Base-by-base conservation (phyloP, 1,140 invertebrate species). In the Micrasema longulum region DNA sequence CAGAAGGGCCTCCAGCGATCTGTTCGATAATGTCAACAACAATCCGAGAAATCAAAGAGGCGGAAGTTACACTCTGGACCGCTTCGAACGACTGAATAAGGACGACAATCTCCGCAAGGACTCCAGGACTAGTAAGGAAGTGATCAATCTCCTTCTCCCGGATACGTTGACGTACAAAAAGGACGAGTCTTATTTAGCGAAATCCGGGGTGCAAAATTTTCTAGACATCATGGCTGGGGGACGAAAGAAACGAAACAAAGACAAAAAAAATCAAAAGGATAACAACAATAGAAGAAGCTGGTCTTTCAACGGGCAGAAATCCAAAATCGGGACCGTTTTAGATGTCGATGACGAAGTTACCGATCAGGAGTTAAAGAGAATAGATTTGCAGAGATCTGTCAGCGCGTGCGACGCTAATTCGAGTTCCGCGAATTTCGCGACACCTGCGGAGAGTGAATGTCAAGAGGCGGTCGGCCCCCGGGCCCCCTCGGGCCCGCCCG, bases 151-250 rank as follows among this genome's bases (percentile, higher is more conserved):
- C 10, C 38, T 75, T 7, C 22, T 71, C n/a, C 73, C 73, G 1
- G 69, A 75, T 20, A 63, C 64, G 31, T 60, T 75, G 11, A 69
- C 38, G 11, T 71, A 71, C 35, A 75, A 75, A 60, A 75, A 72
- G 31, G 68, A 70, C 16, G 60, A 65, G 2, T 69, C 70, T 6
- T 70, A 76, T 52, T 62, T 70, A n/a, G 50, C 57, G 11, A 73
- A 69, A 48, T 31, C 55, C 23, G 73, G 73, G 6, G 73, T 75
- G 6, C 74, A 75, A 48, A 73, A 41, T 45, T 55, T 76, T 7
- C 53, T 76, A 10, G 71, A 73, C n/a, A 76, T 66, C 10, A 76
- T 76, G 71, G 50, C n/a, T 14, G 74, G 31, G 14, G 60, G 41
- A 66, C 65, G 43, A 73, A 63, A 38, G 52, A 65, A 41, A 53